Evolutionary conservation across 2,113 vertebrate genomes (phyloP).

Genomic region (Nerophis lumbriciformis): DNA sequence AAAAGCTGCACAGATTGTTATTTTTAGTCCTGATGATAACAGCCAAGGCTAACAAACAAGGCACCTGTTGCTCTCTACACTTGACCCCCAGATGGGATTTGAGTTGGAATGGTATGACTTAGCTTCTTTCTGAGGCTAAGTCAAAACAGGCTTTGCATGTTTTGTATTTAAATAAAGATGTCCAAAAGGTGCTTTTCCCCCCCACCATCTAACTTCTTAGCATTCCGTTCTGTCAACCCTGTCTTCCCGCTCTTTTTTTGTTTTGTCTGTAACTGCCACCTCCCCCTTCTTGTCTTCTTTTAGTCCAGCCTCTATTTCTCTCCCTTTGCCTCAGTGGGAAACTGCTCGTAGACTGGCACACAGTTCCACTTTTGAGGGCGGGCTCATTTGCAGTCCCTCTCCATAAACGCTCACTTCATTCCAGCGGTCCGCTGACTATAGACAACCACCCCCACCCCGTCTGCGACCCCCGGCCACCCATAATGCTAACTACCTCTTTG

Average conservation of each 20-base stretch:
- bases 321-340: conserved; percentile 50
- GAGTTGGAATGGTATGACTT: conserved; percentile 39
- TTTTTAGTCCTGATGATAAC: too few relatives aligned
- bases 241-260: conserved; percentile 64
- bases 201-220: not conserved
- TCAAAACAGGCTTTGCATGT: too few relatives aligned
- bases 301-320: conserved; percentile 30
- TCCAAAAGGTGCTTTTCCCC: not conserved
- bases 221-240: too few relatives aligned
- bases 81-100: conserved; percentile 36
- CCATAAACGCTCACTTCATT: conserved; percentile 49
- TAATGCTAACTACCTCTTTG: conserved; percentile 33
- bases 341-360: conserved; percentile 43
- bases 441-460: conserved; percentile 20
- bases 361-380: conserved; percentile 41
- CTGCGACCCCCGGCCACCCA: conserved; percentile 38
- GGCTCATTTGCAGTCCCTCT: conserved; percentile 59
- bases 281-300: conserved; percentile 11
- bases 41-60: not conserved
- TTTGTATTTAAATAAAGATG: not conserved
- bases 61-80: conserved; percentile 15
- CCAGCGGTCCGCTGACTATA: conserved; percentile 41
- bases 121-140: conserved; percentile 6
- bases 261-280: conserved; percentile 20
- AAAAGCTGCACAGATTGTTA: too few relatives aligned